A percentile compares a stretch with the other conserved stretches of the same genome.
These are phyloP conservation scores for Colletes collaris DNA, from an alignment of 2,888 invertebrate species.

Conservation along the genomic window DNA sequence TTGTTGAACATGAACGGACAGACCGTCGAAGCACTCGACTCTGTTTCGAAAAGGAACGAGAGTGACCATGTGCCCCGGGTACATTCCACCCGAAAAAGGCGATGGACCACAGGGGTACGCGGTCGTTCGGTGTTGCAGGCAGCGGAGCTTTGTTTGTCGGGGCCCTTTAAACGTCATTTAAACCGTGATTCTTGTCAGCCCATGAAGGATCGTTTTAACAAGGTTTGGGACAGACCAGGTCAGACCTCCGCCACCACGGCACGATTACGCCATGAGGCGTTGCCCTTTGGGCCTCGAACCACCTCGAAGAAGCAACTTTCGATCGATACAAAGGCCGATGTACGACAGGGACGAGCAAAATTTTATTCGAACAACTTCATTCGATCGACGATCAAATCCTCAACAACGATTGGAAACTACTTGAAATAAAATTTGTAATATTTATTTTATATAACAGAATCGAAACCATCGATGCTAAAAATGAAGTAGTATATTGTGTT, in stretches of 20 bases:
- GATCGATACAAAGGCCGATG: slow-evolving; percentile 58
- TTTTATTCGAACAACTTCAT: too few relatives aligned
- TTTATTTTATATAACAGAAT: too few relatives aligned
- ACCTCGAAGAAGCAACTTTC: slow-evolving; percentile 44
- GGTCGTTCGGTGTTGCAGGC: slow-evolving; percentile 45
- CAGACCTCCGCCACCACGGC: slow-evolving; percentile 52
- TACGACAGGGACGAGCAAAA: background rate
- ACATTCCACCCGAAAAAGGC: slow-evolving; percentile 22
- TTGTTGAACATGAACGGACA: background rate
- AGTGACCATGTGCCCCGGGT: slow-evolving; percentile 25
- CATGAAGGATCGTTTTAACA: slow-evolving; percentile 74
- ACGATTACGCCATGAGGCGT: slow-evolving; percentile 64
- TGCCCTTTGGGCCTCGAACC: slow-evolving; percentile 63
- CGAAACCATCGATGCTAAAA: too few relatives aligned
- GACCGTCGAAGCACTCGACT: background rate
- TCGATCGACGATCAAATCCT: too few relatives aligned
- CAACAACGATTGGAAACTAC: too few relatives aligned
- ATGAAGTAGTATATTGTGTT: too few relatives aligned
- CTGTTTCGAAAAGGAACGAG: slow-evolving; percentile 3
- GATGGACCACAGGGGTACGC: slow-evolving; percentile 15
- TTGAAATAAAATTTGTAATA: too few relatives aligned
- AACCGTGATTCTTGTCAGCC: slow-evolving; percentile 71
- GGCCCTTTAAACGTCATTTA: slow-evolving; percentile 74
- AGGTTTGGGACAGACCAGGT: slow-evolving; percentile 69
- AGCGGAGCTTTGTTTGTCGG: slow-evolving; percentile 63